Base-by-base conservation (phyloP, 2,888 invertebrate species). In the Slavum lentiscoides region DNA sequence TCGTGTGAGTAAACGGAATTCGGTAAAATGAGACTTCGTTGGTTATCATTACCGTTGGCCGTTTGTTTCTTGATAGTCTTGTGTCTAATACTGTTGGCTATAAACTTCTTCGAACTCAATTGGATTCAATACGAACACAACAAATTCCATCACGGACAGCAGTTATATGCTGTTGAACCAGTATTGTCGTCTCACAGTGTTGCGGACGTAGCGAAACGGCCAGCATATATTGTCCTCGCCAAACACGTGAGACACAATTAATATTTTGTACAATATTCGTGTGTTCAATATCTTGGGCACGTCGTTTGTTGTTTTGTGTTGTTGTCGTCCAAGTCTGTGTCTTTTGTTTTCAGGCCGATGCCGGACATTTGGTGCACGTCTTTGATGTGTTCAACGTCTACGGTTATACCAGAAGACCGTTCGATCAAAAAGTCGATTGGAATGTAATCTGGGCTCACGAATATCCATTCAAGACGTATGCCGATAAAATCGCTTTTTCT, bases 391-490 rank as follows among this genome's bases (percentile, higher is more conserved):
- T 98, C 83, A 88, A 92, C 13, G 88, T 92, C 83, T 86, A 94
- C 19, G 96, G 96, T 0, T 96, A 92, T 84, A 87, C 89, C 81
- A 89, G 90, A 83, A 89, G 88, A 0, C 86, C 87, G 0, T 86
- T 88, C 58, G 87, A 90, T 55, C 85, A 87, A 13, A 87, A 89
- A 0, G 87, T 89, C 0, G 88, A 92, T 1, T 98, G 97, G 96
- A 91, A 93, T 85, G 88, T 98, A 0, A 87, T 98, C 15, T 98
- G 98, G 98, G 92, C 96, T 0, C 96, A 97, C 86, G 95, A 96
- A 85, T 97, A 95, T 86, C 97, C 97, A 0, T 97, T 96, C 85
- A 86, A 89, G 76, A 86, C 86, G 0, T 85, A 93, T 15, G 88
- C 88, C 75, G 85, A 88, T 0, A 87, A 88, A 77, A 85, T 94